Evolutionary conservation across 2,113 vertebrate species (phyloP).

Genomic region (Labrus mixtus): DNA sequence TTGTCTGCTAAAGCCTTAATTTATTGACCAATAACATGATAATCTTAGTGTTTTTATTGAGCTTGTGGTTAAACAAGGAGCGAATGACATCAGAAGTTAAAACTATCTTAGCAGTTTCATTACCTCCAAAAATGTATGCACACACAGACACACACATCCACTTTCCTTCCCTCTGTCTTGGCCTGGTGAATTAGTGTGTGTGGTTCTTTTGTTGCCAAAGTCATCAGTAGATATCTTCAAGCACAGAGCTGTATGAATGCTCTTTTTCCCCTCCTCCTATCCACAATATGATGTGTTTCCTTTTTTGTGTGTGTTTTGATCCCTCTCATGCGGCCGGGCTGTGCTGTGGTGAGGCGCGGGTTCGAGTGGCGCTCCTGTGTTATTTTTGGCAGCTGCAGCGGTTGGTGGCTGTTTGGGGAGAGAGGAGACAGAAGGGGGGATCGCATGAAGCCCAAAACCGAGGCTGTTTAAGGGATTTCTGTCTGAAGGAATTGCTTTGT

Average conservation of each 20-base stretch:
- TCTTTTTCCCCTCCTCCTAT: constrained; percentile 74
- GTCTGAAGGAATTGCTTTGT: constrained; percentile 84
- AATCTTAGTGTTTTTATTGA: constrained; percentile 67
- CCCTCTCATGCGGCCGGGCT: constrained; percentile 81
- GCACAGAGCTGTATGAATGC: constrained; percentile 80
- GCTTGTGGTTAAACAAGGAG: constrained; percentile 61
- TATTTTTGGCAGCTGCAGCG: constrained; percentile 87
- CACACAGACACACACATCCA: constrained; percentile 53
- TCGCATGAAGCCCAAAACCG: constrained; percentile 79
- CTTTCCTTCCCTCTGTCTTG: constrained; percentile 72
- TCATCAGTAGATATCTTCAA: constrained; percentile 84
- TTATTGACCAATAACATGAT: constrained; percentile 76
- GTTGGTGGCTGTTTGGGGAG: constrained; percentile 87
- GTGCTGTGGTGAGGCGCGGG: constrained; percentile 83
- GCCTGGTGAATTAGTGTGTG: constrained; percentile 73
- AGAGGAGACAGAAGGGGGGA: constrained; percentile 80
- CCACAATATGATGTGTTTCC: constrained; percentile 87
- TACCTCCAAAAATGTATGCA: constrained; percentile 61
- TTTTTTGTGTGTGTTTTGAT: constrained; percentile 91
- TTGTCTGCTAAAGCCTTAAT: constrained; percentile 52
- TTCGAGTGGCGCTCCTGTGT: constrained; percentile 88
- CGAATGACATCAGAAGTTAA: constrained; percentile 68
- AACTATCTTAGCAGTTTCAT: constrained; percentile 50
- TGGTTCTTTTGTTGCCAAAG: constrained; percentile 81
- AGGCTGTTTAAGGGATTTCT: constrained; percentile 87